Conservation (phyloP, 2,888 invertebrate genomes). For the Leucophenga montana region DNA sequence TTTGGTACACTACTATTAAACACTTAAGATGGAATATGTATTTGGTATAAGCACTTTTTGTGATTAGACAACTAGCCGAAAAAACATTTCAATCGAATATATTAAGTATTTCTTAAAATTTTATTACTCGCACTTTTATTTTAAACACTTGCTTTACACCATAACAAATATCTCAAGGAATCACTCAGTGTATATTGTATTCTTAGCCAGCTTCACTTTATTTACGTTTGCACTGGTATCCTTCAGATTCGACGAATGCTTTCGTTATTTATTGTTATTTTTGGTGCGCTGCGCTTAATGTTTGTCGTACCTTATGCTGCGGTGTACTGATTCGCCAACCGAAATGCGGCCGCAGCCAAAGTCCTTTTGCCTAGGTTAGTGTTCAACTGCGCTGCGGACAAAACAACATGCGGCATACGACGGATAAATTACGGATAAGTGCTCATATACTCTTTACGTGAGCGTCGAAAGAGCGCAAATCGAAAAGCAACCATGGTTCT, state of each 20-base stretch:
- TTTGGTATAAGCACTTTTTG: too few relatives aligned
- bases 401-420: conserved; percentile 34
- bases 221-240: conserved; percentile 22
- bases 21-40: too few relatives aligned
- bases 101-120: too few relatives aligned
- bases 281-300: conserved; percentile 56
- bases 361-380: conserved; percentile 48
- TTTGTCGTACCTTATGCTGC: conserved; percentile 50
- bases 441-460: too few relatives aligned
- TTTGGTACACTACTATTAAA: too few relatives aligned
- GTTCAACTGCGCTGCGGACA: too few relatives aligned
- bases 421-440: conserved; percentile 42
- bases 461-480: conserved; percentile 12
- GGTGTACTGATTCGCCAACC: conserved; percentile 55
- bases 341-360: conserved; percentile 31
- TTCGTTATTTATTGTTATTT: not conserved
- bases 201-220: not conserved
- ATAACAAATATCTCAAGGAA: too few relatives aligned
- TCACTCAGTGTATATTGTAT: too few relatives aligned
- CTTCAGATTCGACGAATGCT: not conserved
- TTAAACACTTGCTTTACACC: too few relatives aligned
- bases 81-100: too few relatives aligned
- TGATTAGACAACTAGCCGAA: too few relatives aligned
- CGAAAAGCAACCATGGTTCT: conserved; percentile 72
- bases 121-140: too few relatives aligned